These are phyloP conservation scores for Tiliacea aurago DNA, from an alignment of 2,888 invertebrate genomes.

Conservation along the genomic window DNA sequence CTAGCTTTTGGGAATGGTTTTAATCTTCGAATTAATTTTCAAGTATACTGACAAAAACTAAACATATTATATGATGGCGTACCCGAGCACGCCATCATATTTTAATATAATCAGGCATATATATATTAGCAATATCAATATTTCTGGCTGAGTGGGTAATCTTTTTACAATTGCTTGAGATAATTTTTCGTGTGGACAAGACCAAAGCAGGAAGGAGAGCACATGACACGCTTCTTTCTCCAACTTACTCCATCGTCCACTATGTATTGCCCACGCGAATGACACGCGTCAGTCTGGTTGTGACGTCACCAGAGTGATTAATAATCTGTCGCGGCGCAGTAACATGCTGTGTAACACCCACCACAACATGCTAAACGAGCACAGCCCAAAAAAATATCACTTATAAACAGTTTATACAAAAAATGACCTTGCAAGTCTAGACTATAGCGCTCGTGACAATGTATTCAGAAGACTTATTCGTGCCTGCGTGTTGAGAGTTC, in stretches of 20 bases:
- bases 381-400: neutral
- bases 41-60: neutral
- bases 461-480: constrained; percentile 30
- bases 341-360: constrained; percentile 34
- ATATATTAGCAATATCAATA: neutral
- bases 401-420: constrained; percentile 28
- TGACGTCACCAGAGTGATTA: constrained; percentile 60
- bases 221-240: neutral
- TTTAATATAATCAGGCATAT: neutral
- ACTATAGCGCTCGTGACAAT: constrained; percentile 32
- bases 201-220: neutral
- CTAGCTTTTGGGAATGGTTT: neutral
- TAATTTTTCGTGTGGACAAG: neutral
- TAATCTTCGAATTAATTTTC: neutral
- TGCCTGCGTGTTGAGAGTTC: constrained; percentile 42
- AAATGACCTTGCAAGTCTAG: constrained; percentile 1
- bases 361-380: constrained; percentile 35
- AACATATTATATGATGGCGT: neutral
- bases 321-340: constrained; percentile 51
- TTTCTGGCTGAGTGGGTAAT: neutral
- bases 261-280: constrained; percentile 33
- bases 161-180: neutral
- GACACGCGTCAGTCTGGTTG: constrained; percentile 57
- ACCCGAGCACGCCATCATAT: too few species aligned
- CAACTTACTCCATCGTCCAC: constrained; percentile 13